Evolutionary conservation across 2,113 vertebrate species (phyloP).

Genomic region (Phalacrocorax pelagicus): DNA sequence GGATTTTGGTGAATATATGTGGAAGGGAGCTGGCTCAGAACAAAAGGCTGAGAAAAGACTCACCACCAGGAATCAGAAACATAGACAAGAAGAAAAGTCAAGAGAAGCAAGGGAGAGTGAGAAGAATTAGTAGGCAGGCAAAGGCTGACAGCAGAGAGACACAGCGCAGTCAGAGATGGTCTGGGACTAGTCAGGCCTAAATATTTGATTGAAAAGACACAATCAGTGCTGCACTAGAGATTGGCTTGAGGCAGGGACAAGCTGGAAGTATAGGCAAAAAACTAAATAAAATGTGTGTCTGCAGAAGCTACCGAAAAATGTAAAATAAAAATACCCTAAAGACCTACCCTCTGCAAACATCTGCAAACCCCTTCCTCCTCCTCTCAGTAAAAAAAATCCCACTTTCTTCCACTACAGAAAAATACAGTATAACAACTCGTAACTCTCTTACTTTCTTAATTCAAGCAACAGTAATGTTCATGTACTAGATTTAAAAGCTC

Average conservation of each 20-base stretch:
- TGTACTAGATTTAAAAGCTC: neutral
- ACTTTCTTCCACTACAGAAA: neutral
- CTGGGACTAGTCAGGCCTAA: neutral
- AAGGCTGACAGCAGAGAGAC: neutral
- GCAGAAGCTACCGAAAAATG: neutral
- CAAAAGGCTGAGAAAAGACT: neutral
- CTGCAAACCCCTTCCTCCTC: neutral
- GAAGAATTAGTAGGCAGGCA: neutral
- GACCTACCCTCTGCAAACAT: neutral
- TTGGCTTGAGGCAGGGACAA: neutral
- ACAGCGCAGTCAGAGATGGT: neutral
- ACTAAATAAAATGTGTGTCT: neutral
- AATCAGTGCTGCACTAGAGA: neutral
- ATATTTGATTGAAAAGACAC: neutral
- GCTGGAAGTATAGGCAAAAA: neutral
- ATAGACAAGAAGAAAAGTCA: neutral
- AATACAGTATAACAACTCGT: neutral
- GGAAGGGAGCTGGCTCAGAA: neutral
- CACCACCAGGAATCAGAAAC: neutral
- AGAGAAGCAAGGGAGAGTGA: neutral
- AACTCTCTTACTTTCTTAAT: neutral
- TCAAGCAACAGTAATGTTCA: neutral
- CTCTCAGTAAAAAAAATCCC: too few species aligned
- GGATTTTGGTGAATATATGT: neutral
- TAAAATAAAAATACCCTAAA: neutral